These are phyloP conservation scores for Drosophila orosa DNA, from an alignment of 1,140 invertebrate species.

Conservation along the genomic window DNA sequence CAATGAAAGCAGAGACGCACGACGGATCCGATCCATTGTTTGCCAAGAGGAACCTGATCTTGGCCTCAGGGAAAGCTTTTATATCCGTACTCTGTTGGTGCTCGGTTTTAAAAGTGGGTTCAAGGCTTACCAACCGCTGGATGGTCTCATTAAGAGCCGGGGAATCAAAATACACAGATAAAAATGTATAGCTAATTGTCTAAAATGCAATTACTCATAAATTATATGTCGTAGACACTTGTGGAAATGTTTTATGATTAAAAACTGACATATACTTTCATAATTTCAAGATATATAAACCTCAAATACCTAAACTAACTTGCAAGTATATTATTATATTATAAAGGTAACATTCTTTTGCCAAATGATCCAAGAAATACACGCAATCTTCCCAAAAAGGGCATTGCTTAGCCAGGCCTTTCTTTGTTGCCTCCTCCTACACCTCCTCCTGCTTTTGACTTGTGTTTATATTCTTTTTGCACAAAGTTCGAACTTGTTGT, in stretches of 20 bases:
- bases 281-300: no score
- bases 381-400: background rate
- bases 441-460: background rate
- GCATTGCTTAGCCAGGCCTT: background rate
- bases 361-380: background rate
- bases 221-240: background rate
- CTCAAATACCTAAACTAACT: background rate
- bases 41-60: slow-evolving; percentile 45
- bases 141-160: background rate
- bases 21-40: slow-evolving; percentile 29
- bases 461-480: slow-evolving; percentile 7
- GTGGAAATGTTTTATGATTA: background rate
- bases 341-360: background rate
- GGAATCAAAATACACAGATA: background rate
- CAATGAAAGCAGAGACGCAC: slow-evolving; percentile 2
- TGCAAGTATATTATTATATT: background rate
- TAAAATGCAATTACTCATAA: background rate
- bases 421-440: background rate
- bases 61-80: slow-evolving; percentile 9
- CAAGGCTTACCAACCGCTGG: background rate
- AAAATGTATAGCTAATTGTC: background rate
- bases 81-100: slow-evolving; percentile 6
- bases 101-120: background rate
- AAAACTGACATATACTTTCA: background rate
- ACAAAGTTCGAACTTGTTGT: slow-evolving; percentile 65